phyloP scores from a whole-genome alignment of 2,797 vertebrate species.

The Antrozous pallidus region DNA sequence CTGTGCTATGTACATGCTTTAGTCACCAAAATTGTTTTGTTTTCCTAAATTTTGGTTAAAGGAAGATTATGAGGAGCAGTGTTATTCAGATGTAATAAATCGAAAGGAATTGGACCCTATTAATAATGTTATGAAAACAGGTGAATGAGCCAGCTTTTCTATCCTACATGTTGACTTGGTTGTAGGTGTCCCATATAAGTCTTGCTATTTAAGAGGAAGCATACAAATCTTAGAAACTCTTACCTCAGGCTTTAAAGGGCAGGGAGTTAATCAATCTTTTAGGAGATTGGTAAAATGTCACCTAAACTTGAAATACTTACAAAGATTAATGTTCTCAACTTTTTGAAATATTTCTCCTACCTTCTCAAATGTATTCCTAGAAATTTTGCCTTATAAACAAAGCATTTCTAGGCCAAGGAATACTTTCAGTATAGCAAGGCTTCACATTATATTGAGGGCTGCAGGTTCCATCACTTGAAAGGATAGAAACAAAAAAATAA shows the following conservation, averaged over 20 bases:
- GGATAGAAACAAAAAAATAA: slow-evolving; percentile 65
- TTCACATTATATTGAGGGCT: slow-evolving; percentile 54
- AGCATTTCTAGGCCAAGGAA: slow-evolving; percentile 57
- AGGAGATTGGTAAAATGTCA: not conserved
- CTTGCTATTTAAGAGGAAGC: slow-evolving; percentile 9
- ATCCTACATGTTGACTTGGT: not conserved
- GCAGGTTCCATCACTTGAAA: slow-evolving; percentile 38
- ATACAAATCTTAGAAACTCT: not conserved
- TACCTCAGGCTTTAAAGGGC: slow-evolving; percentile 63
- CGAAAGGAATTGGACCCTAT: slow-evolving; percentile 62
- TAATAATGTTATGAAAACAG: slow-evolving; percentile 45
- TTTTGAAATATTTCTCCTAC: slow-evolving; percentile 1
- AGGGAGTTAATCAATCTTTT: not conserved
- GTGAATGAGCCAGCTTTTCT: not conserved
- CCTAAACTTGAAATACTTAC: slow-evolving; percentile 72
- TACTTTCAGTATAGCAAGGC: slow-evolving; percentile 53
- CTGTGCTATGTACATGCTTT: slow-evolving; percentile 70
- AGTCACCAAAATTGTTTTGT: slow-evolving; percentile 56
- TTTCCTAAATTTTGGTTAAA: slow-evolving; percentile 61
- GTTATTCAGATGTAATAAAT: slow-evolving; percentile 30
- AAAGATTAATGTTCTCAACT: slow-evolving; percentile 30
- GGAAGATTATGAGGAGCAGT: slow-evolving; percentile 40
- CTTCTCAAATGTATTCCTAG: slow-evolving; percentile 61
- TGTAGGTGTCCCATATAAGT: not conserved
- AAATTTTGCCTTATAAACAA: slow-evolving; percentile 61